phyloP scores from a whole-genome alignment of 2,888 invertebrate genomes.

The Artemia sinica region DNA sequence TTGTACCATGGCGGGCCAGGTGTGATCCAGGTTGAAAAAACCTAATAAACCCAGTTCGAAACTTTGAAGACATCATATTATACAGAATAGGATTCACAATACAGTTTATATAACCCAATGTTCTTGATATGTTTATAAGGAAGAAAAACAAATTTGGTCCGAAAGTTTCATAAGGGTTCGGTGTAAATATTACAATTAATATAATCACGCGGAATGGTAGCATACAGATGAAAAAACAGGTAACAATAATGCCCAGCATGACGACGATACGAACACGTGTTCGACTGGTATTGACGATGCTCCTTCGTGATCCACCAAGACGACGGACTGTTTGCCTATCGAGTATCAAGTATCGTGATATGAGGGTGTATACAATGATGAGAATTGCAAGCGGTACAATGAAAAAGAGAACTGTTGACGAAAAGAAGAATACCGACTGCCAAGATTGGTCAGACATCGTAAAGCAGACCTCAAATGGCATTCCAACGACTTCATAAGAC shows the following conservation, averaged over 20 bases:
- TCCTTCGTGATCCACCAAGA: neutral
- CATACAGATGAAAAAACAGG: conserved; percentile 75
- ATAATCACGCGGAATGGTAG: conserved; percentile 73
- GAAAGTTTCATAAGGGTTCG: conserved; percentile 45
- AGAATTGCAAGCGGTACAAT: conserved; percentile 62
- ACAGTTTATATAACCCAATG: conserved; percentile 74
- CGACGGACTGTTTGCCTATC: conserved; percentile 36
- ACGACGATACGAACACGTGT: conserved; percentile 38
- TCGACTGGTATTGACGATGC: neutral
- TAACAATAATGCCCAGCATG: conserved; percentile 72
- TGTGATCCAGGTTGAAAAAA: conserved; percentile 38
- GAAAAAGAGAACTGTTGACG: conserved; percentile 65
- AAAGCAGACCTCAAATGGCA: conserved; percentile 44
- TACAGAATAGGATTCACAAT: conserved; percentile 80
- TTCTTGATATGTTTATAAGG: conserved; percentile 62
- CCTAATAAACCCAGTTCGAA: conserved; percentile 59
- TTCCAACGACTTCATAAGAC: too few relatives aligned
- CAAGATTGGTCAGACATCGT: conserved; percentile 58
- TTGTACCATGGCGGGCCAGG: conserved; percentile 46
- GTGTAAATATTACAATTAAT: conserved; percentile 64
- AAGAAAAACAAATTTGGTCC: conserved; percentile 66
- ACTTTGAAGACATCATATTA: conserved; percentile 79
- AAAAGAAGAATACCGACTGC: conserved; percentile 59
- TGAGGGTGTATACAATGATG: conserved; percentile 64
- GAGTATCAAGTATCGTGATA: conserved; percentile 65